phyloP scores from a whole-genome alignment of 1,140 invertebrate species.

The Palaemon carinicauda region DNA sequence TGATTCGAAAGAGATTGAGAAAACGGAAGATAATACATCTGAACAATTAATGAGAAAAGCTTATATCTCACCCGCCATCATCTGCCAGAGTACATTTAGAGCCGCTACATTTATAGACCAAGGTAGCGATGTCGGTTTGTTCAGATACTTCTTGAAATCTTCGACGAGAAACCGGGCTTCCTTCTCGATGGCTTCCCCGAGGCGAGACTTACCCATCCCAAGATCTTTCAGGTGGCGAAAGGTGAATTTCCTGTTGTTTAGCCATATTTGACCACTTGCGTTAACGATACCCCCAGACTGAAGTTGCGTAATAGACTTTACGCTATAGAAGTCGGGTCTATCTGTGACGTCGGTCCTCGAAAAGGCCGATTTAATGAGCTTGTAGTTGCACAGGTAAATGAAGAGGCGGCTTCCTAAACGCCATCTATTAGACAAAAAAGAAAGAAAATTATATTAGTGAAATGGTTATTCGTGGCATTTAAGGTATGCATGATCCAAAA shows the following conservation, averaged over 20 bases:
- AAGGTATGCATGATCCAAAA: too few relatives aligned
- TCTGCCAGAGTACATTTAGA: conserved; percentile 34
- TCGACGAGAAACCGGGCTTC: neutral
- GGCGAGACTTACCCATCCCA: conserved; percentile 14
- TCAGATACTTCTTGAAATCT: neutral
- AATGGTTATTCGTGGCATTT: too few relatives aligned
- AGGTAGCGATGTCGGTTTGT: neutral
- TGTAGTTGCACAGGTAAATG: conserved; percentile 17
- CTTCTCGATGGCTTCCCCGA: conserved; percentile 4
- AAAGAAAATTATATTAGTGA: too few relatives aligned
- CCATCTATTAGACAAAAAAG: neutral
- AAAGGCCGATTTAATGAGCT: conserved; percentile 23
- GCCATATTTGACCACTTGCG: neutral
- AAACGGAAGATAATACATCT: too few relatives aligned
- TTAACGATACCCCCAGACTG: neutral
- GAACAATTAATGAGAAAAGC: too few relatives aligned
- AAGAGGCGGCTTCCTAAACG: neutral
- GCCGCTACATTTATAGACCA: neutral
- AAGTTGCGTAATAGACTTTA: too few relatives aligned
- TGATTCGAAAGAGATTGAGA: too few relatives aligned
- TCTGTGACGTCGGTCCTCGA: neutral
- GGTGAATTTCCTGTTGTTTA: neutral
- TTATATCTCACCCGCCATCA: neutral
- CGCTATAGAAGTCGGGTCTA: neutral
- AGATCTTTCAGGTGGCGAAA: conserved; percentile 25